Evolutionary conservation across 2,797 vertebrate species (phyloP).

Genomic region (Sebastes minor): DNA sequence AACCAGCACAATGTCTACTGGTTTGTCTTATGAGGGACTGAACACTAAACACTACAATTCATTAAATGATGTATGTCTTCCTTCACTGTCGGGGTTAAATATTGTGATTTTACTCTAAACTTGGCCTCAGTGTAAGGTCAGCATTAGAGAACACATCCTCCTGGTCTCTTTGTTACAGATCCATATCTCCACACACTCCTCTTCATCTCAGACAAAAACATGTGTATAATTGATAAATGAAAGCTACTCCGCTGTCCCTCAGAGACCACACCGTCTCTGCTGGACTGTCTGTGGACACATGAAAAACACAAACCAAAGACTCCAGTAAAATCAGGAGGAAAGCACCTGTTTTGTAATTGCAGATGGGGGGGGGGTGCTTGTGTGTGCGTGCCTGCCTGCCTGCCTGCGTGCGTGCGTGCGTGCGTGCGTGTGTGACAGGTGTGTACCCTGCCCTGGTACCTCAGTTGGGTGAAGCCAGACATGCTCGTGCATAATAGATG

Average conservation of each 20-base stretch:
- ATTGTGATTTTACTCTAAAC: neutral
- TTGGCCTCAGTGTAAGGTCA: neutral
- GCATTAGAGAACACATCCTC: neutral
- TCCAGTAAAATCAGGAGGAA: neutral
- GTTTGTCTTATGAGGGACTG: neutral
- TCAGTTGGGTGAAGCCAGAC: constrained; percentile 33
- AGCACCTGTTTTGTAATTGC: neutral
- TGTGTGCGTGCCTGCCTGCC: no score
- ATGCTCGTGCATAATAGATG: constrained; percentile 44
- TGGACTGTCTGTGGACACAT: neutral
- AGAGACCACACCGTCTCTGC: neutral
- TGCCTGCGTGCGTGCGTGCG: no score
- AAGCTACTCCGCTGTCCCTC: neutral
- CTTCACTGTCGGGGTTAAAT: neutral
- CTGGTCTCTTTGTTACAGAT: neutral
- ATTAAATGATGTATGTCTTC: neutral
- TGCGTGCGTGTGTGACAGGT: neutral
- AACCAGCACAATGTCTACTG: neutral
- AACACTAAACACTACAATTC: neutral
- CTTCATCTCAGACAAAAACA: constrained; percentile 41
- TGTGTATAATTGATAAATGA: constrained; percentile 50
- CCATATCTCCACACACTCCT: neutral
- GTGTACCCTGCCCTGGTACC: neutral
- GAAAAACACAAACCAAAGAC: neutral
- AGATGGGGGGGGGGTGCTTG: neutral